A percentile compares a stretch with the other conserved stretches of the same genome.
phyloP scores from a whole-genome alignment of 2,113 vertebrate genomes.

The Himantopus leucocephalus region DNA sequence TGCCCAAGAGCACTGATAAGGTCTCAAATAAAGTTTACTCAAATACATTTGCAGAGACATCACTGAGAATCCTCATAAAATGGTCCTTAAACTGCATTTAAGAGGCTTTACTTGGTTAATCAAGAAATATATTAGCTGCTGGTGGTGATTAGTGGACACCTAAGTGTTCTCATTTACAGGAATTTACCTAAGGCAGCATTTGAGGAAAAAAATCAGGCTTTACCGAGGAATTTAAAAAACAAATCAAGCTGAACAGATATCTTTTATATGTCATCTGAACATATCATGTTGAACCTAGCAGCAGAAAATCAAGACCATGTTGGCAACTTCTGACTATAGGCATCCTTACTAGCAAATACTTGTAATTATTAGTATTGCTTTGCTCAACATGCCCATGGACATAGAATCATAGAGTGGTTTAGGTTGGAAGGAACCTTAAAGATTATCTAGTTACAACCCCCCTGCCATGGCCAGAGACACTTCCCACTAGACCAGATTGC shows the following conservation, averaged over 20 bases:
- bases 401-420: too few species aligned
- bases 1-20: background rate
- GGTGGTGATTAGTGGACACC: background rate
- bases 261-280: background rate
- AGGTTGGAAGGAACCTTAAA: too few species aligned
- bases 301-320: background rate
- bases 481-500: too few species aligned
- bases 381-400: background rate
- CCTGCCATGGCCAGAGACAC: too few species aligned
- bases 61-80: background rate
- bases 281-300: background rate
- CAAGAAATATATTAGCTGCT: background rate
- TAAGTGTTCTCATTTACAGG: background rate
- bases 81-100: background rate
- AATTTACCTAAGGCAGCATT: background rate
- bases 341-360: background rate
- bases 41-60: background rate
- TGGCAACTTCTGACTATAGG: background rate
- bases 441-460: too few species aligned
- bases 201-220: background rate
- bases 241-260: background rate
- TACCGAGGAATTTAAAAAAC: background rate
- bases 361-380: background rate
- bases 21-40: background rate
- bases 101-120: background rate